Evolutionary conservation across 2,113 vertebrate species (phyloP), one percentile per base, ranked within the genome.

Genomic region (Lasiurus cinereus): DNA sequence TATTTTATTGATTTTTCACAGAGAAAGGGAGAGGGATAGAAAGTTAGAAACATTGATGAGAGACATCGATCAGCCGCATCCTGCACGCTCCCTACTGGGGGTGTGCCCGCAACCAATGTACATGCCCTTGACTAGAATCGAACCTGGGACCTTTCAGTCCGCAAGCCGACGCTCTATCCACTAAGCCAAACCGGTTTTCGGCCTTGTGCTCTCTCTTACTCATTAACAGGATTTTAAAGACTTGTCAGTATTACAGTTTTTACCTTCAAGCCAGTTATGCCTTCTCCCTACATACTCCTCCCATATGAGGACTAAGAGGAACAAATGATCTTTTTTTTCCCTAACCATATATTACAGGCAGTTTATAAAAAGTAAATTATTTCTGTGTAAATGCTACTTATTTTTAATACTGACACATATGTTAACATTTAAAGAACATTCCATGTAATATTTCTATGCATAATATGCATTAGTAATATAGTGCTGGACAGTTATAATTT

Each of bases 361-460:
- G 33, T 73, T 94, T 84, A 73, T 73, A 73, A 94, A 94, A 94
- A 56, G 52, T 46, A 84, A n/a, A 46, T 43, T 88, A 11, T 91
- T 86, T 62, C 43, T 31, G 54, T 66, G 36, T 33, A 87, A 96
- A 92, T 66, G 82, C 10, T 76, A 90, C 54, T 22, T 92, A 88
- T 73, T 96, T 97, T 95, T 92, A 94, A 94, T 92, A 88, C 33
- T 88, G 91, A 94, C 91, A 94, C 76, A 93, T 88, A 95, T 22
- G 88, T 85, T 95, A 97, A 91, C 88, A 92, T 94, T 94, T 96
- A 94, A 94, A 91, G 67, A 95, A 86, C 33, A 95, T 85, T 93
- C 77, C 43, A 92, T 88, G 19, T 79, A 92, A 95, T 92, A 97
- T 96, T 97, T 94, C 90, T 94, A 48, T 79, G 39, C 66, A 21